Base-by-base conservation (phyloP, 2,113 vertebrate genomes). In the Oreocharis arfaki region DNA sequence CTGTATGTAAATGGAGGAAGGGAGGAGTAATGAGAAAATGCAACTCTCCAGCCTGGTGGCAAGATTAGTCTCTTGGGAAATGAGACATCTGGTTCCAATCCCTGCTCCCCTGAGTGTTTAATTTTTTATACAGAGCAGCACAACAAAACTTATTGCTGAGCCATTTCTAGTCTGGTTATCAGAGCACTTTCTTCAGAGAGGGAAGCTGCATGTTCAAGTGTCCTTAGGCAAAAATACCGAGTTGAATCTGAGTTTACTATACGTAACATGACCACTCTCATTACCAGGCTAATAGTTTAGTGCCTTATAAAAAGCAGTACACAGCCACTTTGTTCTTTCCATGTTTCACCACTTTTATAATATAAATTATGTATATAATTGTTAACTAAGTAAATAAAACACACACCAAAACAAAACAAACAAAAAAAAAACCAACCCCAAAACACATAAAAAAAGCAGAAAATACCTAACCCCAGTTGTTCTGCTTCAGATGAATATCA, bases 31-130 rank as follows among this genome's bases (percentile, higher is more conserved):
- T 68, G 86, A 92, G 86, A 95, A 95, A 95, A 86, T 39, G 32
- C 68, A 93, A 84, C 56, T 75, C 74, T 91, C 50, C 44, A 89
- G 80, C 32, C 83, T 93, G 55, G 84, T 91, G 80, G 89, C 73
- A 87, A 84, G 39, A 91, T 96, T 92, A 95, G 60, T 84, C 89
- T 74, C 84, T 84, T 92, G 94, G 93, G 96, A 97, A 95, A 95
- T 46, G 35, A 92, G 61, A 95, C 91, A 96, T 61, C 93, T 96
- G 74, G 65, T 95, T 94, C 61, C 71, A 94, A 53, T 67, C 63
- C 39, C 71, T 55, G 13, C 42, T 85, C 63, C 33, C 41, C 35
- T 24, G 13, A 92, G 89, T 90, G 89, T 95, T 95, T 96, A 86
- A 75, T 90, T 93, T 84, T 70, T 42, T 78, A 89, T 60, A 84